Percentiles rank a stretch among this genome's conserved stretches.
Conservation (phyloP, 1,140 invertebrate species). For the Sitobion miscanthi region DNA sequence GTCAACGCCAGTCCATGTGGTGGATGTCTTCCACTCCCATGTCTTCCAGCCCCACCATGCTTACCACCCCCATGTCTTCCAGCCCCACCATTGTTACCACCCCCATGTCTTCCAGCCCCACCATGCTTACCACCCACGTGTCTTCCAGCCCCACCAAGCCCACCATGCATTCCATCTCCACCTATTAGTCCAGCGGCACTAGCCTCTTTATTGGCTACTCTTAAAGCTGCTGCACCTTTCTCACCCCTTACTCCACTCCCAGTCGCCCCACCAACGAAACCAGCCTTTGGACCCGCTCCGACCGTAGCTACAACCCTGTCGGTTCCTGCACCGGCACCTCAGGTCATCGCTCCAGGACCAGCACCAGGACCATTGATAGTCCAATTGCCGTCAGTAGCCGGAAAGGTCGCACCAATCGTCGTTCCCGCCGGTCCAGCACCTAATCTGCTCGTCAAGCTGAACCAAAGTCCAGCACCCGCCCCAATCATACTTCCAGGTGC, state of each 20-base stretch:
- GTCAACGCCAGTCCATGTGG: neutral
- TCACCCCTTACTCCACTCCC: neutral
- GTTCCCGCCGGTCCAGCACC: neutral
- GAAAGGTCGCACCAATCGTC: neutral
- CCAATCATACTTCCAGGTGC: neutral
- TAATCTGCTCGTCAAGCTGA: neutral
- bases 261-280: neutral
- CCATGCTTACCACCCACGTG: neutral
- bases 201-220: neutral
- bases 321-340: neutral
- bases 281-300: neutral
- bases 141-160: neutral
- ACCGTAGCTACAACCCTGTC: neutral
- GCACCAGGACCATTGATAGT: neutral
- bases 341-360: neutral
- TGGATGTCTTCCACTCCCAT: neutral
- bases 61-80: neutral
- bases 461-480: neutral
- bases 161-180: neutral
- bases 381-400: neutral
- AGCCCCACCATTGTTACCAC: neutral
- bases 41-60: neutral
- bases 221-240: neutral
- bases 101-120: neutral
- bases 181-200: neutral